phyloP scores from a whole-genome alignment of 2,888 invertebrate species.

The Palloptera scutellata region DNA sequence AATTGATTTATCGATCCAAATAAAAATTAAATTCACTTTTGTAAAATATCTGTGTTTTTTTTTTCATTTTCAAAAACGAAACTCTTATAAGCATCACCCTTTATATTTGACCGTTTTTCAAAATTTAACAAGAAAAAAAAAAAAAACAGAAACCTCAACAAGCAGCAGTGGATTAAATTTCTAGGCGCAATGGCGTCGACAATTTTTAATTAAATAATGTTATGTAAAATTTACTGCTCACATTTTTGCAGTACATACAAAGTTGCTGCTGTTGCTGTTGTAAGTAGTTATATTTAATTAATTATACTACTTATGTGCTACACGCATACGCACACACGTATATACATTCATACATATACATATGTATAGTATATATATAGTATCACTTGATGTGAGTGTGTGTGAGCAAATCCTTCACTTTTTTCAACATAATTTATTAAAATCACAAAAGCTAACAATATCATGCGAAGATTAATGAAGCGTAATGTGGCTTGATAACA shows the following conservation, averaged over 20 bases:
- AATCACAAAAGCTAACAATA: not conserved
- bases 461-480: constrained; percentile 40
- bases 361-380: too few relatives aligned
- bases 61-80: too few relatives aligned
- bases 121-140: not conserved
- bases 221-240: constrained; percentile 31
- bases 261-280: constrained; percentile 1
- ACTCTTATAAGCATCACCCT: too few relatives aligned
- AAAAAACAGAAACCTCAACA: too few relatives aligned
- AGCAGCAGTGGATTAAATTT: not conserved
- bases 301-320: constrained; percentile 2
- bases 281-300: not conserved
- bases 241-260: not conserved
- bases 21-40: too few relatives aligned
- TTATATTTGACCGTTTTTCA: too few relatives aligned
- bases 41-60: too few relatives aligned
- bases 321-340: too few relatives aligned
- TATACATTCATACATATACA: constrained; percentile 11
- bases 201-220: constrained; percentile 35
- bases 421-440: constrained; percentile 9
- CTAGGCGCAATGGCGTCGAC: not conserved
- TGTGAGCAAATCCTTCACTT: not conserved
- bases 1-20: too few relatives aligned
- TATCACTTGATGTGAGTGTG: not conserved
- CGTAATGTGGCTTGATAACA: constrained; percentile 35